phyloP scores from a whole-genome alignment of 2,797 vertebrate species.

The Selene dorsalis region DNA sequence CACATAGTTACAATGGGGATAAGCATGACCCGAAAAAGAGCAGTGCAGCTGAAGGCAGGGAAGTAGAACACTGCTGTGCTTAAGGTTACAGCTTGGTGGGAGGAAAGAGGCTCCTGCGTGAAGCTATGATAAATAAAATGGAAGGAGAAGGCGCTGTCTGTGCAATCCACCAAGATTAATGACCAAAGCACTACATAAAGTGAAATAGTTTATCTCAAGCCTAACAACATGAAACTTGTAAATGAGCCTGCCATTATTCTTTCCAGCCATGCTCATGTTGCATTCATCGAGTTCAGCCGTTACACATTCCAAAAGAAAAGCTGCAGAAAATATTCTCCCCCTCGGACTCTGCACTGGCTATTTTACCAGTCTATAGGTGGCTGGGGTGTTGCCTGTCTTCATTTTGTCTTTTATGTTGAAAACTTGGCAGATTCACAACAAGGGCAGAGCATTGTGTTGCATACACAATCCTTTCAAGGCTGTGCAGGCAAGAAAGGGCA shows the following conservation, averaged over 20 bases:
- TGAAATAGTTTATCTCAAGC: slow-evolving; percentile 82
- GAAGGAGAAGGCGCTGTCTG: slow-evolving; percentile 62
- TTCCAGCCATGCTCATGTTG: slow-evolving; percentile 59
- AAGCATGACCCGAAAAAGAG: slow-evolving; percentile 36
- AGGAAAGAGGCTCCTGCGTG: slow-evolving; percentile 49
- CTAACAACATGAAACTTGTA: slow-evolving; percentile 80
- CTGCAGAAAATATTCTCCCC: slow-evolving; percentile 39
- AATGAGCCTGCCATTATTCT: slow-evolving; percentile 78
- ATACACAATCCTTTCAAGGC: slow-evolving; percentile 67
- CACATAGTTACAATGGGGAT: slow-evolving; percentile 32
- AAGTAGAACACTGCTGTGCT: slow-evolving; percentile 45
- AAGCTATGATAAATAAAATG: slow-evolving; percentile 70
- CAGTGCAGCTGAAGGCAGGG: slow-evolving; percentile 14
- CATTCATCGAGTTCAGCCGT: slow-evolving; percentile 65
- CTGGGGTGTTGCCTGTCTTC: slow-evolving; percentile 57
- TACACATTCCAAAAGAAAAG: slow-evolving; percentile 65
- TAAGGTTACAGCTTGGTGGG: slow-evolving; percentile 47
- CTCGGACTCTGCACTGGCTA: slow-evolving; percentile 42
- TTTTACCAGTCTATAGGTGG: slow-evolving; percentile 57
- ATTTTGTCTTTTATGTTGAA: slow-evolving; percentile 64
- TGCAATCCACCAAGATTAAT: slow-evolving; percentile 77
- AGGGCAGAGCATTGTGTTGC: slow-evolving; percentile 56
- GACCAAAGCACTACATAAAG: slow-evolving; percentile 76
- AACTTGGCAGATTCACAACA: slow-evolving; percentile 61
- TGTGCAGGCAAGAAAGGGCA: slow-evolving; percentile 31